Evolutionary conservation across 2,113 vertebrate species (phyloP).

Genomic region (Bubo scandiacus): DNA sequence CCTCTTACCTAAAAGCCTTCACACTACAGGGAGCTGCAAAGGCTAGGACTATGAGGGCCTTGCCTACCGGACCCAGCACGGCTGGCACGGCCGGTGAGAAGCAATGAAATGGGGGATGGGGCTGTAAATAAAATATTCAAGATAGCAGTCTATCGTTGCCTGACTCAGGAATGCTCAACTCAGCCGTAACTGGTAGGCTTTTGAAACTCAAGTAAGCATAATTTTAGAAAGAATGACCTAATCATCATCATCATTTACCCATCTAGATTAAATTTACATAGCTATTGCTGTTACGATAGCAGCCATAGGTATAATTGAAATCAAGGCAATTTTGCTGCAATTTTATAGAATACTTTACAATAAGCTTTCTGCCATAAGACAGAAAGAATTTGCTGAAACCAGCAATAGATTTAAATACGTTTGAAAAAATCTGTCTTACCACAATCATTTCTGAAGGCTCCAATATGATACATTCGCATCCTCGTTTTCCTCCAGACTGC

Average conservation of each 20-base stretch:
- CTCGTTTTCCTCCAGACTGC: slow-evolving; percentile 93
- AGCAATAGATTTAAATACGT: slow-evolving; percentile 42
- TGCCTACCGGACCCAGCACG: background rate
- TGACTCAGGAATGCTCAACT: background rate
- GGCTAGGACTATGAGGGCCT: background rate
- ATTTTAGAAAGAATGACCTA: slow-evolving; percentile 54
- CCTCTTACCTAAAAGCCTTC: background rate
- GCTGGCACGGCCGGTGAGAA: background rate
- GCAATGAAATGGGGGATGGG: background rate
- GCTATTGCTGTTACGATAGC: background rate
- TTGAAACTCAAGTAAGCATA: slow-evolving; percentile 27
- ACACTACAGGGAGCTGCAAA: background rate
- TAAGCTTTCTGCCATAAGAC: slow-evolving; percentile 16
- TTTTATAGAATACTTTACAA: slow-evolving; percentile 47
- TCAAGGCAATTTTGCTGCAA: slow-evolving; percentile 49
- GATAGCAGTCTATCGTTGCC: background rate
- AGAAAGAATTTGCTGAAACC: slow-evolving; percentile 44
- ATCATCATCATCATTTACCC: slow-evolving; percentile 53
- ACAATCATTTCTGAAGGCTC: slow-evolving; percentile 99
- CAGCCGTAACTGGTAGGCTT: background rate
- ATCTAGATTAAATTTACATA: slow-evolving; percentile 45
- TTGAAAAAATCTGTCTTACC: slow-evolving; percentile 79
- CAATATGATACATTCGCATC: slow-evolving; percentile 95
- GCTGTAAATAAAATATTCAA: background rate
- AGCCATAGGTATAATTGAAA: slow-evolving; percentile 54